These are phyloP conservation scores for Engystomops pustulosus DNA, from an alignment of 2,113 vertebrate species.

Conservation along the genomic window DNA sequence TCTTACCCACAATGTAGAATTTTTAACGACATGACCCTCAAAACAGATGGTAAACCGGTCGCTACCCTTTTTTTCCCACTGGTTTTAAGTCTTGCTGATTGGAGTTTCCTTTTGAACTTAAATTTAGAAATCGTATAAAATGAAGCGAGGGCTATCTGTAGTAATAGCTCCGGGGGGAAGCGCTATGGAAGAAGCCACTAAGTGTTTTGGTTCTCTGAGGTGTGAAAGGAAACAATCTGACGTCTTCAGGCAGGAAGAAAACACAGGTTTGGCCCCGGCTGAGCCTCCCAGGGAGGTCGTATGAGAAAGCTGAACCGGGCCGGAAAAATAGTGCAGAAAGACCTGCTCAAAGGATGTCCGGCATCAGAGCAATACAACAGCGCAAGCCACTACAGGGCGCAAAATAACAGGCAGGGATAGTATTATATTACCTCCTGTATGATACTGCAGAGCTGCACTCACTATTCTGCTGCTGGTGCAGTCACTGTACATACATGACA, in stretches of 20 bases:
- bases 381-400: neutral
- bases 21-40: no score
- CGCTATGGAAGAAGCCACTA: slow-evolving; percentile 1
- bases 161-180: slow-evolving; percentile 25
- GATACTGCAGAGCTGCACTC: no score
- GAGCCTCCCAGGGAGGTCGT: slow-evolving; percentile 21
- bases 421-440: no score
- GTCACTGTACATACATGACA: no score
- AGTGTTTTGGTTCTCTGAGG: slow-evolving; percentile 53
- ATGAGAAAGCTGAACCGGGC: neutral
- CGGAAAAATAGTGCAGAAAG: slow-evolving; percentile 28
- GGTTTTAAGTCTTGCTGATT: neutral
- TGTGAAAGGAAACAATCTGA: slow-evolving; percentile 59
- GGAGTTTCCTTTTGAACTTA: neutral
- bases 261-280: slow-evolving; percentile 19
- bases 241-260: slow-evolving; percentile 54
- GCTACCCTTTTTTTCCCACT: neutral
- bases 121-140: slow-evolving; percentile 1
- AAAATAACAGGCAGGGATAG: no score
- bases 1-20: no score
- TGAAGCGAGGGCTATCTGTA: neutral
- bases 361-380: slow-evolving; percentile 9
- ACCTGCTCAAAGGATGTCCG: slow-evolving; percentile 34
- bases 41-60: no score
- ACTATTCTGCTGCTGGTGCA: no score